Evolutionary conservation across 2,888 invertebrate species (phyloP).

Genomic region (Chloromyia formosa): DNA sequence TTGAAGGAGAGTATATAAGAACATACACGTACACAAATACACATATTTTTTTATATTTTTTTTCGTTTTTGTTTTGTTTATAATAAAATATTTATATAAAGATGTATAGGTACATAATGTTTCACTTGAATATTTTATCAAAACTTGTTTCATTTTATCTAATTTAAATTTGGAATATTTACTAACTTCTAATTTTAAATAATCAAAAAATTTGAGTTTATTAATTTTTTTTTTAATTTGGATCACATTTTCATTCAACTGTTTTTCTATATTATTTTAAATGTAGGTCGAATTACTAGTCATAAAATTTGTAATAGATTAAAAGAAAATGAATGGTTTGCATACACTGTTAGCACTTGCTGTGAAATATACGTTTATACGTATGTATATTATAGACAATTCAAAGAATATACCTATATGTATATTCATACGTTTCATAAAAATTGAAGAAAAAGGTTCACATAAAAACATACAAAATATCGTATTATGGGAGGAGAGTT

Average conservation of each 20-base stretch:
- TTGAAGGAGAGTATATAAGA: conserved; percentile 16
- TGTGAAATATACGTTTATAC: too few relatives aligned
- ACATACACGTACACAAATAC: conserved; percentile 20
- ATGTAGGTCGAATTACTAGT: too few relatives aligned
- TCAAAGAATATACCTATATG: too few relatives aligned
- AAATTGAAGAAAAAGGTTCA: too few relatives aligned
- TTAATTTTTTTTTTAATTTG: conserved; percentile 6
- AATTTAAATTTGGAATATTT: not conserved
- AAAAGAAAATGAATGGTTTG: too few relatives aligned
- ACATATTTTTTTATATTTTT: not conserved
- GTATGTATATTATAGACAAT: too few relatives aligned
- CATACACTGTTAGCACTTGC: too few relatives aligned
- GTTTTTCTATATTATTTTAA: too few relatives aligned
- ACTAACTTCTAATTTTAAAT: not conserved
- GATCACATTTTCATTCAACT: conserved; percentile 29
- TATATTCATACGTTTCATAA: too few relatives aligned
- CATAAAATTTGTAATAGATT: too few relatives aligned
- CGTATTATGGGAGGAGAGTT: too few relatives aligned
- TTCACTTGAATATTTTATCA: conserved; percentile 31
- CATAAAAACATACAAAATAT: too few relatives aligned
- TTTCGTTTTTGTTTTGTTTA: not conserved
- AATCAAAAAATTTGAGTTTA: conserved; percentile 8
- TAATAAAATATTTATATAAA: conserved; percentile 40
- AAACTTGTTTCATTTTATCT: conserved; percentile 26
- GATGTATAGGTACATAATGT: conserved; percentile 33